phyloP scores from a whole-genome alignment of 2,113 vertebrate species.

The western clawed frog (Xenopus tropicalis) region DNA sequence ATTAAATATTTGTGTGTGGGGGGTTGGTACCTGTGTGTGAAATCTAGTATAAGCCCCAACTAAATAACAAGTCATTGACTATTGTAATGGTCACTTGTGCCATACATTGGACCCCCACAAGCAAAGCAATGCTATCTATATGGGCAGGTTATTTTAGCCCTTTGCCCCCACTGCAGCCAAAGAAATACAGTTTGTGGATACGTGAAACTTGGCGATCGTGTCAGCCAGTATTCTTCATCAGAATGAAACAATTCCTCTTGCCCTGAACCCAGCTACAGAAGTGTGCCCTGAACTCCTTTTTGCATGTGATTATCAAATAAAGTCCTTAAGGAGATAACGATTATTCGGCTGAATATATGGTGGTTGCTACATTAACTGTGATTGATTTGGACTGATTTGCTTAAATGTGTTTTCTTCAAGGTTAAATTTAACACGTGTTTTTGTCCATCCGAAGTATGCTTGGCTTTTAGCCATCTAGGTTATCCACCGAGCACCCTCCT shows the following conservation, averaged over 20 bases:
- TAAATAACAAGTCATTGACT: too few relatives aligned
- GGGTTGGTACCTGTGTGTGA: too few relatives aligned
- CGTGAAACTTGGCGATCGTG: too few relatives aligned
- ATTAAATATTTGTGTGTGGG: too few relatives aligned
- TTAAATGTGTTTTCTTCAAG: slow-evolving; percentile 10
- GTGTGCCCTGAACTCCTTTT: neutral
- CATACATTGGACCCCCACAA: too few relatives aligned
- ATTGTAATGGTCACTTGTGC: too few relatives aligned
- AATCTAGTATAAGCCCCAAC: too few relatives aligned
- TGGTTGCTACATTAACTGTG: slow-evolving; percentile 61
- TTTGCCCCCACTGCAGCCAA: too few relatives aligned
- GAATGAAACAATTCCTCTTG: neutral
- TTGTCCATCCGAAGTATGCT: neutral
- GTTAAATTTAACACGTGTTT: slow-evolving; percentile 2
- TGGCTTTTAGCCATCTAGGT: neutral
- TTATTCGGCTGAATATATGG: slow-evolving; percentile 68
- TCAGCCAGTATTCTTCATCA: too few relatives aligned
- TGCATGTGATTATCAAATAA: slow-evolving; percentile 59
- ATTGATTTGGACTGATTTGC: slow-evolving; percentile 59
- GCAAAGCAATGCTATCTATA: too few relatives aligned
- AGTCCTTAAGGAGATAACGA: slow-evolving; percentile 64
- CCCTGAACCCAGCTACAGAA: neutral
- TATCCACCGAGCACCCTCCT: neutral
- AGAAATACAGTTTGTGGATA: too few relatives aligned
- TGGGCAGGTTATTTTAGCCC: too few relatives aligned